Conservation (phyloP, 2,888 invertebrate genomes). For the Lottia scabra region DNA sequence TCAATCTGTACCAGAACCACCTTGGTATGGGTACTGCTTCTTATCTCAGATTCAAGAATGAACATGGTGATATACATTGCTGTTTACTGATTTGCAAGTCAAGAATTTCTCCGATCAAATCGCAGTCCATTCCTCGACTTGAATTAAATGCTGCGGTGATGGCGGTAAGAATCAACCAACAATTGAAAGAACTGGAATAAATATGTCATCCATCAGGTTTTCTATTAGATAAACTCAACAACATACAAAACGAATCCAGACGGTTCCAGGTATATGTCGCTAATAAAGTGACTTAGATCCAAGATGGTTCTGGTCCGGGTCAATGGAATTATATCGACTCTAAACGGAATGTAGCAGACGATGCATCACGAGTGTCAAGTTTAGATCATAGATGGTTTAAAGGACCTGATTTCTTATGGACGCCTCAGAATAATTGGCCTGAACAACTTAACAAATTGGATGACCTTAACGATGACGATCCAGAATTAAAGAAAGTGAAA, state of each 20-base stretch:
- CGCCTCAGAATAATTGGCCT: constrained; percentile 11
- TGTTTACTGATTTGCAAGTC: constrained; percentile 13
- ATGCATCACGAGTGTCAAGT: not conserved
- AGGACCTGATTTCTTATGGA: constrained; percentile 18
- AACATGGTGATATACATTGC: constrained; percentile 11
- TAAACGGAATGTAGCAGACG: not conserved
- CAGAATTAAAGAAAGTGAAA: not conserved
- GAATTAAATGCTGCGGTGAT: constrained; percentile 16
- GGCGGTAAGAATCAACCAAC: constrained; percentile 1
- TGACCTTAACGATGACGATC: not conserved
- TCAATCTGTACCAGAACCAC: too few species aligned
- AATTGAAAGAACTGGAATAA: not conserved
- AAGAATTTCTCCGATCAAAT: constrained; percentile 12
- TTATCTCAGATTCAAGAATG: constrained; percentile 4
- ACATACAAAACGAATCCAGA: constrained; percentile 1
- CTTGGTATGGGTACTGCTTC: constrained; percentile 12
- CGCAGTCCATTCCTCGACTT: constrained; percentile 12
- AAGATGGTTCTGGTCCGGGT: constrained; percentile 7
- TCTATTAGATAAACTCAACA: constrained; percentile 10
- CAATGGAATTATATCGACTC: constrained; percentile 5
- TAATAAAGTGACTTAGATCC: constrained; percentile 8
- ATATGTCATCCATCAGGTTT: not conserved
- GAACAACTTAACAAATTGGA: constrained; percentile 3
- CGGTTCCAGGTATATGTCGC: constrained; percentile 16
- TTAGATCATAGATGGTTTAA: constrained; percentile 9